phyloP scores from a whole-genome alignment of 2,797 vertebrate genomes.

The Ataeniobius toweri region DNA sequence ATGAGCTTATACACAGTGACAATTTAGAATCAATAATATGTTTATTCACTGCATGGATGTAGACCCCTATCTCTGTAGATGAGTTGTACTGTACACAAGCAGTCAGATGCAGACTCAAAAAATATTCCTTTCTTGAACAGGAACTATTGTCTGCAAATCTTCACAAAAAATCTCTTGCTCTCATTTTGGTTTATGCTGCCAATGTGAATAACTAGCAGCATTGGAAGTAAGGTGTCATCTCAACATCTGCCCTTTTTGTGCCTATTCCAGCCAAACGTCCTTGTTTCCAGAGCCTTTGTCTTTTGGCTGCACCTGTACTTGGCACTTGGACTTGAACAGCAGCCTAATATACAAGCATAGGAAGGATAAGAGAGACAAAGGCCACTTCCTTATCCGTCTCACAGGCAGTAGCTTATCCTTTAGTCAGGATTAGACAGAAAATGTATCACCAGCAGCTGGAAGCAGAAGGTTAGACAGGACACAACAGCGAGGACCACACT shows the following conservation, averaged over 20 bases:
- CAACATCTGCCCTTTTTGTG: conserved; percentile 19
- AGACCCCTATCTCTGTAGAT: conserved; percentile 21
- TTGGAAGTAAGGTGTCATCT: background rate
- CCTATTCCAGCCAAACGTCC: conserved; percentile 20
- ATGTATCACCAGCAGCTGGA: conserved; percentile 59
- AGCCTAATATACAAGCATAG: conserved; percentile 35
- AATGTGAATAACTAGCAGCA: background rate
- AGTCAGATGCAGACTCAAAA: conserved; percentile 10
- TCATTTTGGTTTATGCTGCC: background rate
- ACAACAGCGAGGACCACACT: conserved; percentile 31
- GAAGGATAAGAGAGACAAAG: conserved; percentile 61
- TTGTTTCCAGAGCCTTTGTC: conserved; percentile 36
- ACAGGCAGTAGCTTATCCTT: conserved; percentile 52
- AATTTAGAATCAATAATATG: conserved; percentile 67
- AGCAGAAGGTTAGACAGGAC: conserved; percentile 61
- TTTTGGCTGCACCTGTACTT: conserved; percentile 35
- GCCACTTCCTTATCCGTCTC: conserved; percentile 61
- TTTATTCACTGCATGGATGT: conserved; percentile 45
- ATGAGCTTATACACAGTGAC: conserved; percentile 60
- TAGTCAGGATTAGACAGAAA: conserved; percentile 55
- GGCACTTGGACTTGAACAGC: conserved; percentile 30
- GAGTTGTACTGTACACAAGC: background rate
- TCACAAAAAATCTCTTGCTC: background rate
- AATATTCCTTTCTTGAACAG: conserved; percentile 17
- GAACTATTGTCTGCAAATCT: conserved; percentile 11